Evolutionary conservation across 2,113 vertebrate species (phyloP).

Genomic region (Eleginops maclovinus): DNA sequence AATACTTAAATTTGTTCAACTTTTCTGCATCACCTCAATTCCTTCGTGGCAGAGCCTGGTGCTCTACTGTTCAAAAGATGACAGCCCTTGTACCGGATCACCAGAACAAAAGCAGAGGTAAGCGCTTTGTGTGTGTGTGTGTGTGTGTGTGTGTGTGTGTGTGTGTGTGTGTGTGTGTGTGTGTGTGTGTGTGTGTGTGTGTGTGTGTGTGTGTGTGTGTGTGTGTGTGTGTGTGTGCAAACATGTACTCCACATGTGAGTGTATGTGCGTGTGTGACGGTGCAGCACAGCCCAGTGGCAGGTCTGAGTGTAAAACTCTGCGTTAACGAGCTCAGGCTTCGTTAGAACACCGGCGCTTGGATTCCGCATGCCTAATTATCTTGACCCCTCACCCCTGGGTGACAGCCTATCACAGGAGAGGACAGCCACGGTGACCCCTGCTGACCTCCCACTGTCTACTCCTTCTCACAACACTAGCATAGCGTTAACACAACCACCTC

Average conservation of each 20-base stretch:
- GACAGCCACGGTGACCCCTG: conserved; percentile 78
- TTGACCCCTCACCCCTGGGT: conserved; percentile 77
- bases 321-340: conserved; percentile 81
- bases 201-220: conserved; percentile 14
- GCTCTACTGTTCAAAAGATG: conserved; percentile 55
- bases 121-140: conserved; percentile 7
- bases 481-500: conserved; percentile 72
- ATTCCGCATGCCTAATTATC: conserved; percentile 79
- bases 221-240: conserved; percentile 47
- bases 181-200: conserved; percentile 10
- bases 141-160: conserved; percentile 31
- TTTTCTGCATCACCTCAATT: conserved; percentile 46
- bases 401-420: conserved; percentile 83
- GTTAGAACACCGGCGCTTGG: conserved; percentile 70
- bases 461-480: conserved; percentile 79
- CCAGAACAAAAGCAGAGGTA: conserved; percentile 70
- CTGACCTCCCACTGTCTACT: conserved; percentile 79
- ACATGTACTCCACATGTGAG: conserved; percentile 49
- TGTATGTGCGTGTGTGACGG: conserved; percentile 61
- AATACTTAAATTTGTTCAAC: conserved; percentile 22
- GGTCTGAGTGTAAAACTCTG: conserved; percentile 79
- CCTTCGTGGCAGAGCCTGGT: conserved; percentile 40
- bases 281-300: conserved; percentile 78
- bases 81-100: conserved; percentile 61
- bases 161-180: conserved; percentile 6